phyloP scores from a whole-genome alignment of 2,797 vertebrate species.

The Sebastes umbrosus region DNA sequence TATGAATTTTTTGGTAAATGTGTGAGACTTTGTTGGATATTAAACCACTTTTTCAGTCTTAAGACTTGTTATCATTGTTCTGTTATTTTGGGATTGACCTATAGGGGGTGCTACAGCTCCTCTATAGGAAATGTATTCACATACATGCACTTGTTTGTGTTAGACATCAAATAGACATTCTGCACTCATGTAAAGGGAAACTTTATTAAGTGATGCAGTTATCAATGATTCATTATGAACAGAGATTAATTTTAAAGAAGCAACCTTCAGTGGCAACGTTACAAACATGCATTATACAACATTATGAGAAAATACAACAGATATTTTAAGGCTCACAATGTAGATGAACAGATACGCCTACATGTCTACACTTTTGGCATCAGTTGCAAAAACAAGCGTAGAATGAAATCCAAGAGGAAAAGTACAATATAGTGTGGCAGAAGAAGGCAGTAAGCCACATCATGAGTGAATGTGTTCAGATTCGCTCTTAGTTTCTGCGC shows the following conservation, averaged over 20 bases:
- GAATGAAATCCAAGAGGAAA: background rate
- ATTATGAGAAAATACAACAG: background rate
- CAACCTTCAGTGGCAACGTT: background rate
- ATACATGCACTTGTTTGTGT: background rate
- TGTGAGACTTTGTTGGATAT: too few relatives aligned
- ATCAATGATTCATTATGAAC: background rate
- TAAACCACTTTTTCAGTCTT: background rate
- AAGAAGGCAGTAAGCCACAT: too few relatives aligned
- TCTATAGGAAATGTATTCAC: background rate
- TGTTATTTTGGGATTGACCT: background rate
- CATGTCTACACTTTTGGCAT: background rate
- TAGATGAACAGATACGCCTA: background rate
- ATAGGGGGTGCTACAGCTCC: background rate
- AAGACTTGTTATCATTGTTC: background rate
- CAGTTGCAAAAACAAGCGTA: background rate
- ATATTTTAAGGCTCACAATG: background rate
- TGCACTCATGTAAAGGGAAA: background rate
- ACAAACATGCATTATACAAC: background rate
- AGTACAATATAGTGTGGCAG: background rate
- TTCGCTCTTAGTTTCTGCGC: slow-evolving; percentile 9
- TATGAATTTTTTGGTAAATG: too few relatives aligned
- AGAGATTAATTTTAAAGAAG: background rate
- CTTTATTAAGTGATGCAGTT: slow-evolving; percentile 13
- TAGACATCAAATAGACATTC: background rate
- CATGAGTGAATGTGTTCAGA: too few relatives aligned